Evolutionary conservation across 1,140 invertebrate species (phyloP), one percentile per base, ranked within the genome.

Genomic region (Kradibia gibbosae): DNA sequence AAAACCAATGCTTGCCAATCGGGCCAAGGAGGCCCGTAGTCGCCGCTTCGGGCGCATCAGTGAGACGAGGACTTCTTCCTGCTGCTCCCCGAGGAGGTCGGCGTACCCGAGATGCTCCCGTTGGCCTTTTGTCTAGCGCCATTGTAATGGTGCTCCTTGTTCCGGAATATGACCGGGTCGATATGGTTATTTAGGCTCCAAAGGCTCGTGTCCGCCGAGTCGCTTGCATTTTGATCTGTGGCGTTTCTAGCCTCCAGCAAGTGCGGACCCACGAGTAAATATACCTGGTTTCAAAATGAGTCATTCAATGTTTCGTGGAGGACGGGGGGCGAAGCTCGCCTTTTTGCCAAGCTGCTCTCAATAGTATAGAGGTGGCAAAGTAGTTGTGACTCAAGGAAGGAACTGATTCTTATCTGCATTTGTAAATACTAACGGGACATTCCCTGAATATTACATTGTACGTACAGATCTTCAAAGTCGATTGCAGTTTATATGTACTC

Each of bases 211-310:
- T 91, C 90, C 22, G 89, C 72, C 0, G 86, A 89, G 28, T 88
- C 85, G 0, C 72, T 82, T 0, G 88, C 83, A 17, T 87, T 86
- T 7, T 80, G 31, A 1, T 83, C 84, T 0, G 83, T 83, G n/a
- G 87, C 86, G 13, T 76, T 39, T 1, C 83, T 85, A 0, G 84
- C 85, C 25, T 90, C 89, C 53, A 93, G 79, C 15, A 93, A 83
- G 85, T 93, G 91, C 0, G 92, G 91, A 0, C 91, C 92, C 0
- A 92, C 86, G 34, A 92, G 80, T 50, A 89, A 87, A 71, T 91
- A 90, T 67, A 88, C 85, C 81, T 82, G 57, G n/a, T n/a, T 28
- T 42, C 1, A 1, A 57, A 28, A 73, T 4, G 3, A 73, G 0
- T 48, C 45, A 15, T n/a, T n/a, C n/a, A n/a, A n/a, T n/a, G n/a